A percentile compares a stretch with the other conserved stretches of the same genome.
phyloP scores from a whole-genome alignment of 2,113 vertebrate genomes.

The Bothrops jararaca region DNA sequence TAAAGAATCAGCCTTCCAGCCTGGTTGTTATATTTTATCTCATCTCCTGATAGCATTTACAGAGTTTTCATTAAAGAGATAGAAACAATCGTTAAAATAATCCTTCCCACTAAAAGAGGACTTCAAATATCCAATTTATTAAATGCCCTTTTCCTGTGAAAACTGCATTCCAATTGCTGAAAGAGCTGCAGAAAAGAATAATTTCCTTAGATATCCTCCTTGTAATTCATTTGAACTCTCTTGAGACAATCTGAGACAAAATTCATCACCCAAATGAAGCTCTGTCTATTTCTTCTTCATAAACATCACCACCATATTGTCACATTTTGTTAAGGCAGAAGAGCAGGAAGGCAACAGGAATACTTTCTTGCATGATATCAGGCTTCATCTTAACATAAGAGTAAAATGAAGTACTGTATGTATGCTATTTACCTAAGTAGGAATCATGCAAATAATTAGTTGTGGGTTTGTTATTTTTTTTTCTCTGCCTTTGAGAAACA shows the following conservation, averaged over 20 bases:
- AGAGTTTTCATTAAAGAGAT: slow-evolving; percentile 12
- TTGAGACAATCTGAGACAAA: neutral
- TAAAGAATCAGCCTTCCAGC: slow-evolving; percentile 25
- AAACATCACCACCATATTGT: neutral
- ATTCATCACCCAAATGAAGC: neutral
- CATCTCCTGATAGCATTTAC: slow-evolving; percentile 20
- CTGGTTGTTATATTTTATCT: slow-evolving; percentile 17
- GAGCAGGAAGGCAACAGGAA: neutral
- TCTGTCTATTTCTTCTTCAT: neutral
- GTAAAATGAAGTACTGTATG: neutral
- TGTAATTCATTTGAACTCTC: neutral
- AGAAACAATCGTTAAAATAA: slow-evolving; percentile 18
- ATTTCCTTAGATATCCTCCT: neutral
- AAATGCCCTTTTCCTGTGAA: neutral
- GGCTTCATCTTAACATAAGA: neutral
- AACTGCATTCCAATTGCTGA: neutral
- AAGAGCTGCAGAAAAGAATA: neutral
- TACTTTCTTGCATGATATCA: neutral
- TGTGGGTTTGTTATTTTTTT: neutral
- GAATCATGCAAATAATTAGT: neutral
- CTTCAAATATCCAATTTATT: slow-evolving; percentile 16
- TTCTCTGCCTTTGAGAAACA: neutral
- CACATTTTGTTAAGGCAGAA: neutral
- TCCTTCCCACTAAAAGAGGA: neutral
- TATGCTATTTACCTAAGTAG: neutral